Evolutionary conservation across 2,797 vertebrate species (phyloP).

Genomic region (Micropoecilia bifurca): DNA sequence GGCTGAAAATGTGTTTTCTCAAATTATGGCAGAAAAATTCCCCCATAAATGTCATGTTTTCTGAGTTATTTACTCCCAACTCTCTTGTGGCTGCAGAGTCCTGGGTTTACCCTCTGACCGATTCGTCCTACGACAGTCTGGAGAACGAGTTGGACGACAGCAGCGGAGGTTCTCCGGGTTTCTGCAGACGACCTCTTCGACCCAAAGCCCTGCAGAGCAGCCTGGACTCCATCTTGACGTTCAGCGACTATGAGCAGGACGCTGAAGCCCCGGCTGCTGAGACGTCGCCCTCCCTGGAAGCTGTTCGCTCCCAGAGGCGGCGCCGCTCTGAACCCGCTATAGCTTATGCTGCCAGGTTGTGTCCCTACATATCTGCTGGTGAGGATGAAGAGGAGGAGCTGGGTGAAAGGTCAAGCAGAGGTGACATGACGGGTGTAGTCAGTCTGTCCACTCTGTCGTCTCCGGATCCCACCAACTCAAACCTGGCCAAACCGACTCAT

Average conservation of each 20-base stretch:
- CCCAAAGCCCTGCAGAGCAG: slow-evolving; percentile 77
- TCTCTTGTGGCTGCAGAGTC: slow-evolving; percentile 39
- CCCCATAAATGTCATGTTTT: too few species aligned
- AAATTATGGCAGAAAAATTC: too few species aligned
- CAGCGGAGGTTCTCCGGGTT: slow-evolving; percentile 76
- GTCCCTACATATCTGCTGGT: slow-evolving; percentile 39
- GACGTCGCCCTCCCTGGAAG: slow-evolving; percentile 29
- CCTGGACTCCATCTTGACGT: slow-evolving; percentile 90
- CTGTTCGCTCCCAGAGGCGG: slow-evolving; percentile 36
- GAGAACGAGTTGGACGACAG: slow-evolving; percentile 89
- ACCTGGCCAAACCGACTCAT: slow-evolving; percentile 53
- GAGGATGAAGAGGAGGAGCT: slow-evolving; percentile 30
- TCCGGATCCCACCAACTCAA: slow-evolving; percentile 84
- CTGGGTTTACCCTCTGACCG: slow-evolving; percentile 79
- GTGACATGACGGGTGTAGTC: slow-evolving; percentile 12
- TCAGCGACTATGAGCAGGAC: slow-evolving; percentile 87
- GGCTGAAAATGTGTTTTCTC: too few species aligned
- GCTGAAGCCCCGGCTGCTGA: slow-evolving; percentile 37
- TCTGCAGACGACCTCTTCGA: slow-evolving; percentile 66
- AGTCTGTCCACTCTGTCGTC: slow-evolving; percentile 89
- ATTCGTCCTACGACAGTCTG: slow-evolving; percentile 94
- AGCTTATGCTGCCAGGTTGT: slow-evolving; percentile 67
- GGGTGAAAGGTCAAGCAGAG: background rate
- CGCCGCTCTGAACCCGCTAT: slow-evolving; percentile 73
- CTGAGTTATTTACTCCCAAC: too few species aligned